Evolutionary conservation across 2,113 vertebrate genomes (phyloP), one percentile per base, ranked within the genome.

Genomic region (Platichthys flesus): DNA sequence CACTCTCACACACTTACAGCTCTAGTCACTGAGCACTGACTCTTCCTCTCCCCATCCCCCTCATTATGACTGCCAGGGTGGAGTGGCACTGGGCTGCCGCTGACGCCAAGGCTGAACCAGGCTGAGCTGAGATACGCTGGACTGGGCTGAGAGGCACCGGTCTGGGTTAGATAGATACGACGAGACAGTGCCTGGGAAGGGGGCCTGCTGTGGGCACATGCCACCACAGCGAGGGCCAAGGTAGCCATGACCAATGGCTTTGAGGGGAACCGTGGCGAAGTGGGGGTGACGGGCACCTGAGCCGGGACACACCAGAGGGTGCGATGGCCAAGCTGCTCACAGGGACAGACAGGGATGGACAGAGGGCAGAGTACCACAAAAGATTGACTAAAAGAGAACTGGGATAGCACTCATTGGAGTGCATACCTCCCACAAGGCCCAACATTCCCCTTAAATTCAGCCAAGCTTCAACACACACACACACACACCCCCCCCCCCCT

Each of bases 241-340:
- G 88, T 88, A 78, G 94, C 92, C 96, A 95, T 98, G 97, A 98
- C 97, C 96, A 97, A 99, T 97, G 85, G 94, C 94, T 98, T 93
- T 96, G 97, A 97, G 94, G 94, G 93, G 94, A 94, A 93, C 94
- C 92, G 90, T 85, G 93, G 93, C 92, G 93, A 96, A 95, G 93
- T 85, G 77, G 85, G 94, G 92, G 93, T 94, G 96, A 92, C 89
- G 93, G 89, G 95, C 97, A 99, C 97, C 98, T 98, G 97, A 97
- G 97, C 96, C 95, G 94, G 86, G 86, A 85, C 83, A 91, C 83
- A 66, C 75, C 71, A 82, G 79, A 77, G 84, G 59, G 75, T 80
- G 54, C 13, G 20, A 15, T 3, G 51, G 59, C 57, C 80, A 84
- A 62, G 74, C 88, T 88, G 88, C 83, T 90, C 72, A 67, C 71